Percentiles rank a stretch among this genome's conserved stretches.
phyloP scores from a whole-genome alignment of 2,113 vertebrate genomes.

The Syngnathus scovelli region DNA sequence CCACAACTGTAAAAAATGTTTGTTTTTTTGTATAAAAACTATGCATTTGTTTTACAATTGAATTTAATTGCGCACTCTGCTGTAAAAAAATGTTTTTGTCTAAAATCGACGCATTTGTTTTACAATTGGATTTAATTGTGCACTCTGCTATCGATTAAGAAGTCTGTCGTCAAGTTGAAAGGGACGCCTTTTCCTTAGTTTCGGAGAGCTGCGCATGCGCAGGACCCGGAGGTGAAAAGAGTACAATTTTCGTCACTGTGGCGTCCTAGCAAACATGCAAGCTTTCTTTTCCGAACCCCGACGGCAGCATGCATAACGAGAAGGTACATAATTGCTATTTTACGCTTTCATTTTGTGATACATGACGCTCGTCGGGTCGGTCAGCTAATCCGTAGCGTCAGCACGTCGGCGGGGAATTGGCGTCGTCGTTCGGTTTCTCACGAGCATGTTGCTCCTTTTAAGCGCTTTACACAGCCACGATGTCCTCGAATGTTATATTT shows the following conservation, averaged over 20 bases:
- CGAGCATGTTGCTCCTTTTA: neutral
- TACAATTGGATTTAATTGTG: neutral
- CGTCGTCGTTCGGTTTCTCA: neutral
- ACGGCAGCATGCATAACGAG: conserved; percentile 55
- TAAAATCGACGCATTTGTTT: too few species aligned
- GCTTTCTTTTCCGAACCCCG: conserved; percentile 4
- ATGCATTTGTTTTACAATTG: too few species aligned
- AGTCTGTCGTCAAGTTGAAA: conserved; percentile 59
- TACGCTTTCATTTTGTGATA: too few species aligned
- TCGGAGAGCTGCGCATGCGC: conserved; percentile 55
- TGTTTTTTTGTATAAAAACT: too few species aligned
- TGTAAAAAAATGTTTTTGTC: too few species aligned
- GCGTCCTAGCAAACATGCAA: conserved; percentile 35
- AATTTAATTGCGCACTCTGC: too few species aligned
- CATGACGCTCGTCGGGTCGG: neutral
- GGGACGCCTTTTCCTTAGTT: conserved; percentile 62
- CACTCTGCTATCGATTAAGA: conserved; percentile 30
- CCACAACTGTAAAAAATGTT: too few species aligned
- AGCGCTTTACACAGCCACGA: neutral
- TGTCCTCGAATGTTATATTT: neutral
- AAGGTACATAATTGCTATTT: conserved; percentile 45
- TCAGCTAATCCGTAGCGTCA: neutral
- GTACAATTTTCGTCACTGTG: conserved; percentile 47
- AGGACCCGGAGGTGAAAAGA: accelerated
- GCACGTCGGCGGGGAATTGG: neutral